Percentiles rank a stretch among this genome's conserved stretches.
These are phyloP conservation scores for Apis dorsata DNA, from an alignment of 1,140 invertebrate genomes.

Conservation along the genomic window DNA sequence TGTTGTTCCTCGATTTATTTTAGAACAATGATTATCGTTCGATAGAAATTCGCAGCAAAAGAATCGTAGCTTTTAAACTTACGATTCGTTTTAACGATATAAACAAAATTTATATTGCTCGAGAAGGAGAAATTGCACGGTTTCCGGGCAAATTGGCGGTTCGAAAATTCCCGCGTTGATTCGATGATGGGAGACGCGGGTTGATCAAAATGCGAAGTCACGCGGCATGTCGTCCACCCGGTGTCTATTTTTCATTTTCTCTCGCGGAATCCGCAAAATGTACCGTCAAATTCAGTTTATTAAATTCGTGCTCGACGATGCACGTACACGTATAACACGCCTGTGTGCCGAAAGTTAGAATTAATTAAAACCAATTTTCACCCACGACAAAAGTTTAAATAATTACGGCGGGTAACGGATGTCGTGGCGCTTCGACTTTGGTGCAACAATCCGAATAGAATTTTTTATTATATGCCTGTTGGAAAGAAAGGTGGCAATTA, in stretches of 20 bases:
- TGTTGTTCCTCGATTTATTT: too few species aligned
- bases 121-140: background rate
- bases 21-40: too few species aligned
- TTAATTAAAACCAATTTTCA: constrained; percentile 45
- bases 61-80: too few species aligned
- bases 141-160: background rate
- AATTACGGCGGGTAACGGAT: background rate
- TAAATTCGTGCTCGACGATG: constrained; percentile 36
- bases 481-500: constrained; percentile 7
- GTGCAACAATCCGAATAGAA: background rate
- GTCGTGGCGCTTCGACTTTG: background rate
- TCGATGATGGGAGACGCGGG: background rate
- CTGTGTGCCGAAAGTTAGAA: constrained; percentile 26
- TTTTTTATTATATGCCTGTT: background rate
- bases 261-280: constrained; percentile 8
- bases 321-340: constrained; percentile 11
- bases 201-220: constrained; percentile 26
- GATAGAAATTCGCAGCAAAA: too few species aligned
- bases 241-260: background rate
- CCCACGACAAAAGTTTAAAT: constrained; percentile 37
- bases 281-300: constrained; percentile 47
- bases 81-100: background rate
- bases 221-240: background rate
- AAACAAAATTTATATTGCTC: background rate
- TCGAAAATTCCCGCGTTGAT: background rate